A percentile compares a stretch with the other conserved stretches of the same genome.
phyloP scores from a whole-genome alignment of 2,797 vertebrate species.

The Ibycter americanus region DNA sequence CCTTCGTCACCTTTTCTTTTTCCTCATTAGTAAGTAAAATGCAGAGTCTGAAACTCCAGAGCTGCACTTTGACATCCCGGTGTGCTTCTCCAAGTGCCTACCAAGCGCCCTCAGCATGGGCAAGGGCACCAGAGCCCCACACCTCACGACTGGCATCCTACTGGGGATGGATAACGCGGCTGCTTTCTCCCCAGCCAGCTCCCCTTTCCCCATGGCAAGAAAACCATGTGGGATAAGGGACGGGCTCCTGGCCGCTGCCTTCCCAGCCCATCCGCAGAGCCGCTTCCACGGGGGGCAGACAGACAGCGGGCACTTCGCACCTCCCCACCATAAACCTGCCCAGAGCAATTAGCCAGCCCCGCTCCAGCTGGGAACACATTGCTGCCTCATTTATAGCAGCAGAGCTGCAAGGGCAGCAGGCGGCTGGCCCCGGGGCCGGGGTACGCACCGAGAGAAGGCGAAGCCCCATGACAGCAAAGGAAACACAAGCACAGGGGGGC shows the following conservation, averaged over 20 bases:
- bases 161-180: rapidly evolving
- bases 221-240: neutral
- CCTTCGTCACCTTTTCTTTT: neutral
- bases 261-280: neutral
- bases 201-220: rapidly evolving
- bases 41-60: neutral
- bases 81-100: neutral
- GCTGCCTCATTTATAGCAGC: conserved; percentile 69
- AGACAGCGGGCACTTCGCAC: conserved; percentile 73
- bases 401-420: conserved; percentile 35
- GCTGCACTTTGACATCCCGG: neutral
- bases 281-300: neutral
- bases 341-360: conserved; percentile 71
- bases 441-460: rapidly evolving
- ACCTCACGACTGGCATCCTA: rapidly evolving
- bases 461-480: neutral
- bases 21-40: neutral
- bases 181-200: neutral
- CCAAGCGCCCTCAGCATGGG: rapidly evolving
- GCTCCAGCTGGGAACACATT: conserved; percentile 49
- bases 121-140: neutral
- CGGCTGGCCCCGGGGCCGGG: conserved; percentile 31
- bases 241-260: neutral
- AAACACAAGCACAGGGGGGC: neutral
- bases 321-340: conserved; percentile 81